Percentiles rank a stretch among this genome's conserved stretches.
phyloP scores from a whole-genome alignment of 1,140 invertebrate species.

The Drosophila seguyi region DNA sequence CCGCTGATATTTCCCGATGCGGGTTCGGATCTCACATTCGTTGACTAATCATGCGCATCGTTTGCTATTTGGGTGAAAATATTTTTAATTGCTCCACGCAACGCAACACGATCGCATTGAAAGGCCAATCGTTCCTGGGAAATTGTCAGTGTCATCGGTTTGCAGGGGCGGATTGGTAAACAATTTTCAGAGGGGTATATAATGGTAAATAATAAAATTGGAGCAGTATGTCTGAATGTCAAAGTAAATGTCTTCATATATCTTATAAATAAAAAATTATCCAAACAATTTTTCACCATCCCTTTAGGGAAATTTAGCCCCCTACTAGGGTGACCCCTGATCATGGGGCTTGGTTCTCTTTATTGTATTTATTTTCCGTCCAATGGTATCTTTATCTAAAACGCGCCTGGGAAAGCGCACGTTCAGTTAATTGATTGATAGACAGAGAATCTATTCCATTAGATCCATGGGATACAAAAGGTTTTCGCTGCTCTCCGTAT shows the following conservation, averaged over 20 bases:
- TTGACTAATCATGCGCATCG: constrained; percentile 78
- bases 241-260: neutral
- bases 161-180: neutral
- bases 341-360: constrained; percentile 39
- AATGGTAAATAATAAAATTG: no score
- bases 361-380: constrained; percentile 22
- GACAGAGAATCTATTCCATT: constrained; percentile 41
- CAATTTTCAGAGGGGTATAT: neutral
- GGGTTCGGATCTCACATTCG: constrained; percentile 64
- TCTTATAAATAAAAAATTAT: neutral
- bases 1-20: constrained; percentile 50
- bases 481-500: constrained; percentile 29
- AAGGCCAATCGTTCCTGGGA: constrained; percentile 52
- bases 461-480: constrained; percentile 54
- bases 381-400: constrained; percentile 66
- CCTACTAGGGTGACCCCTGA: neutral
- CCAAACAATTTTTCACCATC: no score
- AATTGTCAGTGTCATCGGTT: constrained; percentile 67
- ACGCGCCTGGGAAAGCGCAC: constrained; percentile 71
- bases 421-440: constrained; percentile 72
- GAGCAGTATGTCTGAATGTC: neutral
- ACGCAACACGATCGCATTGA: constrained; percentile 44
- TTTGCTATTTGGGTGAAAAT: constrained; percentile 76
- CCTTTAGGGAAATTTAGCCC: neutral
- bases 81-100: constrained; percentile 65